Conservation (phyloP, 2,797 vertebrate genomes). For the Echiichthys vipera region DNA sequence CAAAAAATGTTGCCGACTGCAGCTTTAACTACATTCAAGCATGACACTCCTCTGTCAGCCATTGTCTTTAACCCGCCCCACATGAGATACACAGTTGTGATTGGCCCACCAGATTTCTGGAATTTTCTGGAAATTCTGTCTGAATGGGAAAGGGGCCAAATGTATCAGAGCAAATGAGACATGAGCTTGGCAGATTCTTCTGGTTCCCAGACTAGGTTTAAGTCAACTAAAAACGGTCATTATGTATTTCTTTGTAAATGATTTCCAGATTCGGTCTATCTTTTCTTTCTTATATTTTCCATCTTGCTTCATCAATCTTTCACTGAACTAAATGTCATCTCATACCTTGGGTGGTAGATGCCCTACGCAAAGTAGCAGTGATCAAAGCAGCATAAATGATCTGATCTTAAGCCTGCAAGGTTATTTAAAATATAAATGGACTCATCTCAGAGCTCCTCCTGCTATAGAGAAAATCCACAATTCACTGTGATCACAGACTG, state of each 20-base stretch:
- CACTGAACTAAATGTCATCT: constrained; percentile 47
- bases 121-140: too few relatives aligned
- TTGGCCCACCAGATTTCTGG: too few relatives aligned
- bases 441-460: not conserved
- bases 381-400: constrained; percentile 38
- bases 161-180: too few relatives aligned
- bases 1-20: too few relatives aligned
- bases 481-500: not conserved
- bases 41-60: too few relatives aligned
- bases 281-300: constrained; percentile 3
- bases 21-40: too few relatives aligned
- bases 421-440: constrained; percentile 19
- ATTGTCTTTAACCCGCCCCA: too few relatives aligned
- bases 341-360: constrained; percentile 47
- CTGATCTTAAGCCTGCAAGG: constrained; percentile 16
- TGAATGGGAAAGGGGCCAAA: too few relatives aligned
- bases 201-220: too few relatives aligned
- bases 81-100: too few relatives aligned
- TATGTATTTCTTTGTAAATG: constrained; percentile 17
- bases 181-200: too few relatives aligned
- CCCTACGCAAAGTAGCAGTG: constrained; percentile 23
- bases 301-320: constrained; percentile 21
- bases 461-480: constrained; percentile 1
- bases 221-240: not conserved
- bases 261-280: constrained; percentile 5